Evolutionary conservation across 2,888 invertebrate genomes (phyloP).

Genomic region (Plutella xylostella): DNA sequence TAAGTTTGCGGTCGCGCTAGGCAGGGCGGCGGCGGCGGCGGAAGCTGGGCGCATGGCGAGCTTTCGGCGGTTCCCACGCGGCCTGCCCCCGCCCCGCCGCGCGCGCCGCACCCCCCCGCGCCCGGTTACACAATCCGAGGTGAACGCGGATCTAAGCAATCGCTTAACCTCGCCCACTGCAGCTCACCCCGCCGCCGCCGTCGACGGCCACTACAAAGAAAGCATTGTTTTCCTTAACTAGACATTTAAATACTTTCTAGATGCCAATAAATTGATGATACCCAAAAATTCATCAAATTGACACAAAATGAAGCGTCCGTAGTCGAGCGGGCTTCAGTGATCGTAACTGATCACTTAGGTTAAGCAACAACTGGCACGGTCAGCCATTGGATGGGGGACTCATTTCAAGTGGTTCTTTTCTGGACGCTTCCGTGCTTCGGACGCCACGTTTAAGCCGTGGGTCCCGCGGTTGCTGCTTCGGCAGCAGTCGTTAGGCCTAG

Average conservation of each 20-base stretch:
- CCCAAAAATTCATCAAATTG: no score
- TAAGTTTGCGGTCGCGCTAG: constrained; percentile 16
- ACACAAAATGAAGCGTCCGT: no score
- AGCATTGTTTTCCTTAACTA: neutral
- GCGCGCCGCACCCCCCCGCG: constrained; percentile 28
- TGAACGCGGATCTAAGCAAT: constrained; percentile 70
- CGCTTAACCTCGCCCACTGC: constrained; percentile 69
- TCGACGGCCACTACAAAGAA: constrained; percentile 3
- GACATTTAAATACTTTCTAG: neutral
- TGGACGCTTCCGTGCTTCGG: no score
- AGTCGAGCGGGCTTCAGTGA: no score
- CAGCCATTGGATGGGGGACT: no score
- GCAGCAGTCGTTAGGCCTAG: no score
- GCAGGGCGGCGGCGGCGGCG: constrained; percentile 51
- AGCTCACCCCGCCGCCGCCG: constrained; percentile 11
- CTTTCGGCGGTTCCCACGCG: constrained; percentile 68
- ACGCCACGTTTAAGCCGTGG: no score
- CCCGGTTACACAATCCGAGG: constrained; percentile 66
- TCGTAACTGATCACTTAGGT: no score
- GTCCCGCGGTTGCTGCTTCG: no score
- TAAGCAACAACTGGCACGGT: no score
- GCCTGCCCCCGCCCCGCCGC: constrained; percentile 37
- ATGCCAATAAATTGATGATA: no score
- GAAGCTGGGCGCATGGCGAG: constrained; percentile 57
- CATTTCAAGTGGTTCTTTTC: no score